Base-by-base conservation (phyloP, 2,888 invertebrate species). In the Rhorus exstirpatorius region DNA sequence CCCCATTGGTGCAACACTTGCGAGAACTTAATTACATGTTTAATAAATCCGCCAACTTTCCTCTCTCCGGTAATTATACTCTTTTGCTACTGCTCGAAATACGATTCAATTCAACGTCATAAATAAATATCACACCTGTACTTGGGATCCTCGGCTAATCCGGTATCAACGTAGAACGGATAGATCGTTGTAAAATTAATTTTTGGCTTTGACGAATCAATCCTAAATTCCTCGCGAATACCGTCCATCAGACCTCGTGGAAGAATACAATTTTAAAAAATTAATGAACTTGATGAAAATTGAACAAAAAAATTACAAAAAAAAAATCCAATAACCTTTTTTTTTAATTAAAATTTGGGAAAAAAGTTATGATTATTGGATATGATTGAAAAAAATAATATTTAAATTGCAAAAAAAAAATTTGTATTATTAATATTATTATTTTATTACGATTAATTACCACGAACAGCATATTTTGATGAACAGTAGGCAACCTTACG, bases 161-260 rank as follows among this genome's bases (percentile, higher is more conserved):
- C 94, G 1, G 94, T 94, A 79, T 93, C 91, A 8, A 94, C 93
- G 83, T 94, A 94, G 87, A 94, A 94, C 0, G 95, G 95, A 88
- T 94, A 94, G n/a, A 95, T 92, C 0, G 94, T 94, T 0, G 95
- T 95, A 53, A 94, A 93, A 58, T 93, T 90, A 67, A 95, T 88
- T 6, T 86, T 72, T 0, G 84, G 55, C 12, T 83, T 77, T n/a
- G 71, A 81, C 0, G 60, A 61, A 1, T 86, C 71, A 44, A 86
- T 58, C 44, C 89, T 80, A 7, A 91, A 41, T 68, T 92, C 92
- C 60, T 92, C 92, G 21, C 83, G 82, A 10, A 92, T 85, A 3
- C 88, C 88, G 55, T 91, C 91, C 90, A 92, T 92, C 4, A 92
- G 74, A 35, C 91, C 91, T 91, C 44, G n/a, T 12, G 26, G 12